Base-by-base conservation (phyloP, 2,797 vertebrate genomes). In the Morus bassanus region DNA sequence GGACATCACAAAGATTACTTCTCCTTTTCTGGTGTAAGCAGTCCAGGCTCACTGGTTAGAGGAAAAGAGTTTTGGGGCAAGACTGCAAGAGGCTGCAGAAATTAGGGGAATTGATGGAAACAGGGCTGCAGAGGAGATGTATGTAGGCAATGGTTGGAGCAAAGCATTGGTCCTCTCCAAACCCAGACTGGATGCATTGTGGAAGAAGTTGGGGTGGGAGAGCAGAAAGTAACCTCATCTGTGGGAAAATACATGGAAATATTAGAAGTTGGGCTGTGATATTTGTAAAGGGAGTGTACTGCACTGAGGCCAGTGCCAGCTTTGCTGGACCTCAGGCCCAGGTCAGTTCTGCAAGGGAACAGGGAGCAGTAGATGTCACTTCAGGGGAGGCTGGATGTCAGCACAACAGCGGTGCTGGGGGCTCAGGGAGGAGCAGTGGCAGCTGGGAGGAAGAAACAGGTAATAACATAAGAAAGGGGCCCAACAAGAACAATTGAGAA, bases 171-270 rank as follows among this genome's bases (percentile, higher is more conserved):
- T 53, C 9, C 18, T 51, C 50, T 56, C 25, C 23, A 54, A 48
- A 59, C 15, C 22, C 31, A 30, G 33, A 33, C n/a, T 59, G n/a
- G 16, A n/a, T 0, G 0, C 0, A 1, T 31, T 28, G 7, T 8
- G 9, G 48, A 67, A 54, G 41, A 77, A 51, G 14, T 27, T 50
- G 48, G 61, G 9, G 10, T 46, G 18, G 27, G 23, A 91, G 28
- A 82, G 27, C 1, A 4, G 24, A 41, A 53, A 53, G 15, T 11
- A 60, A 63, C 22, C 3, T 25, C 22, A 41, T 25, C 0, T 0
- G 13, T 31, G 10, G 39, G 43, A 50, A 89, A 69, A 30, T 3
- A 76, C n/a, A 48, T 28, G 19, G 43, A 75, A 72, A 45, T 46
- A 54, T 4, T 57, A 23, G 6, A 54, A 54, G 35, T 0, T 63